Conservation (phyloP, 2,888 invertebrate species). For the Diloba caeruleocephala region DNA sequence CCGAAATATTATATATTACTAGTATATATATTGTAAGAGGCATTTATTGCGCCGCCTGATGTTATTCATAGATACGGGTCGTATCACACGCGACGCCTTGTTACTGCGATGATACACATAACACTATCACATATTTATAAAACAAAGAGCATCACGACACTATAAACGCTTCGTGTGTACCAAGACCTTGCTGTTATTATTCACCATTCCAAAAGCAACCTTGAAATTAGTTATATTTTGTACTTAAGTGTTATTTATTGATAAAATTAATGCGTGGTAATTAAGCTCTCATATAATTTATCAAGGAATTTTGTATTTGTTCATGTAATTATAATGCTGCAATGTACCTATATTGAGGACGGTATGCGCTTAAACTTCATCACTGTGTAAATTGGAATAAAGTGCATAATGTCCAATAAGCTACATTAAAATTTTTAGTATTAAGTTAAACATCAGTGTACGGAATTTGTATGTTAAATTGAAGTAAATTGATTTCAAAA, state of each 20-base stretch:
- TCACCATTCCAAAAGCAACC: conserved; percentile 56
- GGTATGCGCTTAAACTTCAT: conserved; percentile 30
- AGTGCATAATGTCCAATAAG: conserved; percentile 51
- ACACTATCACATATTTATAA: background rate
- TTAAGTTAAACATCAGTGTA: conserved; percentile 51
- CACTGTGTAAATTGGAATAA: conserved; percentile 38
- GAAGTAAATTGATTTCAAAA: conserved; percentile 64
- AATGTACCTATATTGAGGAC: conserved; percentile 21
- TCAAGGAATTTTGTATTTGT: conserved; percentile 31
- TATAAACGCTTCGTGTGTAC: conserved; percentile 3
- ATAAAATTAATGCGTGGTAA: conserved; percentile 41
- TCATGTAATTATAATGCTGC: conserved; percentile 27
- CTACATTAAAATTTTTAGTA: conserved; percentile 50
- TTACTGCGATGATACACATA: conserved; percentile 4
- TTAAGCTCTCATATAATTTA: conserved; percentile 19
- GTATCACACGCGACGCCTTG: conserved; percentile 7
- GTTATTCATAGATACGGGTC: conserved; percentile 14
- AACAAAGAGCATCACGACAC: conserved; percentile 2
- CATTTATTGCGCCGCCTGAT: conserved; percentile 43
- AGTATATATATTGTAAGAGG: conserved; percentile 45
- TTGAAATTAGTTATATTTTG: conserved; percentile 51
- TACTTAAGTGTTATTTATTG: conserved; percentile 56
- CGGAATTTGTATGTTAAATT: conserved; percentile 70
- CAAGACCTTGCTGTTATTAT: conserved; percentile 21
- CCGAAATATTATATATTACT: conserved; percentile 53